phyloP scores from a whole-genome alignment of 2,888 invertebrate species.

The Deilephila elpenor region DNA sequence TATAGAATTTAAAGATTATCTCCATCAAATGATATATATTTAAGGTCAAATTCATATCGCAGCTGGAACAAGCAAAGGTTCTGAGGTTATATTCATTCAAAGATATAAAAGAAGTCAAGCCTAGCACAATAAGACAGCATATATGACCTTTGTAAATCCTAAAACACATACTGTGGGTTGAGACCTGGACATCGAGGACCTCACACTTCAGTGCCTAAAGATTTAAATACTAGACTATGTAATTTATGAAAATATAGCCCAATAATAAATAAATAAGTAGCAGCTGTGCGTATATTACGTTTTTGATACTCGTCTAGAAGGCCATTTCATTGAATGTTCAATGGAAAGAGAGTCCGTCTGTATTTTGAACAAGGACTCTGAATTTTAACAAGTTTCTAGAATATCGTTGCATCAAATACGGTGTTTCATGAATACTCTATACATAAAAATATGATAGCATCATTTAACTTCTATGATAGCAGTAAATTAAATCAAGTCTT shows the following conservation, averaged over 20 bases:
- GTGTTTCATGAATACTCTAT: not conserved
- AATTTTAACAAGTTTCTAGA: not conserved
- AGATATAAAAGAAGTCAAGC: too few species aligned
- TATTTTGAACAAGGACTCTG: not conserved
- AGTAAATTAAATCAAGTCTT: not conserved
- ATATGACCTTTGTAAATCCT: too few species aligned
- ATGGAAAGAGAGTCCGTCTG: not conserved
- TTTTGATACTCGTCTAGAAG: not conserved
- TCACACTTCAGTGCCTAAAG: too few species aligned
- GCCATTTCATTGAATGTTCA: constrained; percentile 1
- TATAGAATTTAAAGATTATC: too few species aligned
- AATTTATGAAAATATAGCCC: not conserved
- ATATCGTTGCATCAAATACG: constrained; percentile 4
- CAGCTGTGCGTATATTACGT: not conserved
- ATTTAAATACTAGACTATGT: too few species aligned
- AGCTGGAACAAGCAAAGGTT: too few species aligned
- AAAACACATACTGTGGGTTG: too few species aligned
- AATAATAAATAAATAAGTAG: not conserved
- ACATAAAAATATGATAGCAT: not conserved
- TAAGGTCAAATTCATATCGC: too few species aligned
- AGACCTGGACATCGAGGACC: too few species aligned
- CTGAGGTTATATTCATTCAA: too few species aligned
- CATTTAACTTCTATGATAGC: not conserved
- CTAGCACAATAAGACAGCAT: too few species aligned
- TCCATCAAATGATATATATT: too few species aligned